Percentiles rank a stretch among this genome's conserved stretches.
Conservation (phyloP, 2,113 vertebrate genomes). For the Ictalurus punctatus region DNA sequence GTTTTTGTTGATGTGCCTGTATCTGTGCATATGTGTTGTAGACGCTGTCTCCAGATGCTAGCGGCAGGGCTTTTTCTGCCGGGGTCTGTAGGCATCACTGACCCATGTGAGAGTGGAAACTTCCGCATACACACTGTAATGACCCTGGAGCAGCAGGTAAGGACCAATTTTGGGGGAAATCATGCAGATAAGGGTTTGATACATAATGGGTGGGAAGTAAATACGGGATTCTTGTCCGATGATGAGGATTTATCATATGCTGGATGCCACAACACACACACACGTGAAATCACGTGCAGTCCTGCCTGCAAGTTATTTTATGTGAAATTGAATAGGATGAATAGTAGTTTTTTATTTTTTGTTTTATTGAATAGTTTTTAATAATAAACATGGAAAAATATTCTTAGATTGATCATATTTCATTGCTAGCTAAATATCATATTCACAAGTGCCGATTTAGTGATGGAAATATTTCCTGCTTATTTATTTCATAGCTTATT, state of each 20-base stretch:
- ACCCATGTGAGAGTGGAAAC: conserved; percentile 95
- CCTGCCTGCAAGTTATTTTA: not conserved
- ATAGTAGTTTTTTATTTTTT: not conserved
- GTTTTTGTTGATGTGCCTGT: not conserved
- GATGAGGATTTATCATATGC: not conserved
- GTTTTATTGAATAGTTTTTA: not conserved
- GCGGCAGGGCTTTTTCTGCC: conserved; percentile 94
- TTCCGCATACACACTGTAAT: conserved; percentile 97
- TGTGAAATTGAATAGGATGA: not conserved
- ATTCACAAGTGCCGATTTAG: not conserved
- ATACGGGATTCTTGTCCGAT: not conserved
- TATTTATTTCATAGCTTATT: not conserved
- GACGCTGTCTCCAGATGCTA: conserved; percentile 95
- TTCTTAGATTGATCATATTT: not conserved
- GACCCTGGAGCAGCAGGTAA: conserved; percentile 96
- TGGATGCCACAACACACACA: not conserved
- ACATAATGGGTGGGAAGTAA: too few relatives aligned
- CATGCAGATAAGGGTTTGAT: not conserved
- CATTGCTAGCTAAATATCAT: not conserved
- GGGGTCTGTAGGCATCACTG: conserved; percentile 93
- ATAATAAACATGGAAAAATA: not conserved
- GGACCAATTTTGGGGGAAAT: not conserved
- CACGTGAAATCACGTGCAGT: not conserved
- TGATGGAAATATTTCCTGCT: not conserved
- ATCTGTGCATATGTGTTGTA: conserved; percentile 52